These are phyloP conservation scores for Pararge aegeria DNA, from an alignment of 1,140 invertebrate species.

Conservation along the genomic window DNA sequence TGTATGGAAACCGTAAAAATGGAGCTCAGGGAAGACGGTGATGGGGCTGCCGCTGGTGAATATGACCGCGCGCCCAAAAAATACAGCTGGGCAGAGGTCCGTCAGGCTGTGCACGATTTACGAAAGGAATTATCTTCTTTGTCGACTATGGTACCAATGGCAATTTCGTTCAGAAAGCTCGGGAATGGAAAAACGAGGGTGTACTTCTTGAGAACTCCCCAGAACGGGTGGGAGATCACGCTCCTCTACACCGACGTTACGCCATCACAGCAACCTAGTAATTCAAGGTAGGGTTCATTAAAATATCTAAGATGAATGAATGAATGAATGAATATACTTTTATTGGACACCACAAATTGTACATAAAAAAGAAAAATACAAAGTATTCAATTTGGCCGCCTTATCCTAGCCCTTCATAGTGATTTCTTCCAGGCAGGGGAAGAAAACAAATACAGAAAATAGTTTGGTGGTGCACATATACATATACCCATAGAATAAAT, in stretches of 20 bases:
- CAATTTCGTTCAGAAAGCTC: constrained; percentile 88
- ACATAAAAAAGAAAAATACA: no score
- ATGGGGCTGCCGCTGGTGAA: constrained; percentile 61
- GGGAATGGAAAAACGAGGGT: constrained; percentile 89
- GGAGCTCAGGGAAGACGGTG: constrained; percentile 69
- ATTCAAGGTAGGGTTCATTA: constrained; percentile 42
- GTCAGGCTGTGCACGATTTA: constrained; percentile 89
- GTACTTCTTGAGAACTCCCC: constrained; percentile 93
- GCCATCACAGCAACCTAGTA: constrained; percentile 47
- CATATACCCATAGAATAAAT: no score
- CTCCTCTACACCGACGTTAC: constrained; percentile 91
- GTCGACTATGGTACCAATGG: constrained; percentile 88
- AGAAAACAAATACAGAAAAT: no score
- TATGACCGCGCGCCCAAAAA: constrained; percentile 57
- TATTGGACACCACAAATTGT: no score
- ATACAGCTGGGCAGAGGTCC: constrained; percentile 89
- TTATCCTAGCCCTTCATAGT: no score
- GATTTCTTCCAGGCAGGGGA: no score
- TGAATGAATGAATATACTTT: no score
- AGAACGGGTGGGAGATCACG: constrained; percentile 93
- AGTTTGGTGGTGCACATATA: no score
- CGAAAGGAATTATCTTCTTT: constrained; percentile 88
- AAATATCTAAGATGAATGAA: no score
- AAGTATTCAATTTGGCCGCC: no score
- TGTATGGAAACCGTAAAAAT: constrained; percentile 62